phyloP scores from a whole-genome alignment of 2,113 vertebrate species.

The Spea bombifrons region DNA sequence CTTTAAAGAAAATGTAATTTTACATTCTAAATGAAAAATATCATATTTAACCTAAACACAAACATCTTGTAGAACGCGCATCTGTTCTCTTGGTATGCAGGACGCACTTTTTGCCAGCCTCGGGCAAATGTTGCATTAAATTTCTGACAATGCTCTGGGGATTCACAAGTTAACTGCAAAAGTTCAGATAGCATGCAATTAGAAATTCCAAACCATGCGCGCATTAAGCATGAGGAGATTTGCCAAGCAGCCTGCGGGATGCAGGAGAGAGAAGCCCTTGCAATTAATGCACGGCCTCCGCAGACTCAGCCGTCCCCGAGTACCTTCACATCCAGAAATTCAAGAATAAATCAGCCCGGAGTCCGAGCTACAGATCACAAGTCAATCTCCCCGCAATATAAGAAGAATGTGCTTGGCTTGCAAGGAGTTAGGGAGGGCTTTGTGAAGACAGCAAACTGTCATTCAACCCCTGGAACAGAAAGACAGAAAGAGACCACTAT shows the following conservation, averaged over 20 bases:
- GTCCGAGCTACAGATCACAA: background rate
- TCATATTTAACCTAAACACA: too few relatives aligned
- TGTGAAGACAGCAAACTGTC: background rate
- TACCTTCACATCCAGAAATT: conserved; percentile 28
- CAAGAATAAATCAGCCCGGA: background rate
- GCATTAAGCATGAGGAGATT: conserved; percentile 29
- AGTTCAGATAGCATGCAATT: conserved; percentile 52
- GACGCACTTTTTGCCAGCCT: conserved; percentile 38
- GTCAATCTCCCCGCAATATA: background rate
- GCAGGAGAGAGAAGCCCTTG: conserved; percentile 23
- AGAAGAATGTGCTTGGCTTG: conserved; percentile 11
- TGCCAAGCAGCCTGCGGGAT: conserved; percentile 43
- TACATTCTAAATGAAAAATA: too few relatives aligned
- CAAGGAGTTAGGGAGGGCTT: background rate
- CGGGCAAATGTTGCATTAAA: conserved; percentile 53
- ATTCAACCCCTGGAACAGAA: background rate
- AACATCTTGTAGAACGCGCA: too few relatives aligned
- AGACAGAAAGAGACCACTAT: background rate
- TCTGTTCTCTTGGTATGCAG: conserved; percentile 42
- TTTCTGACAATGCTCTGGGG: conserved; percentile 48
- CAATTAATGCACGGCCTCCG: conserved; percentile 47
- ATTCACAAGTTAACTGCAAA: conserved; percentile 50
- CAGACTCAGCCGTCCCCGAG: conserved; percentile 1
- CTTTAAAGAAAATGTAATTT: too few relatives aligned
- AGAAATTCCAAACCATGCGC: conserved; percentile 21